Percentiles rank a stretch among this genome's conserved stretches.
Evolutionary conservation across 64 coral and sea anemone genomes (phyloP).

Genomic region (Trachythela sp.): DNA sequence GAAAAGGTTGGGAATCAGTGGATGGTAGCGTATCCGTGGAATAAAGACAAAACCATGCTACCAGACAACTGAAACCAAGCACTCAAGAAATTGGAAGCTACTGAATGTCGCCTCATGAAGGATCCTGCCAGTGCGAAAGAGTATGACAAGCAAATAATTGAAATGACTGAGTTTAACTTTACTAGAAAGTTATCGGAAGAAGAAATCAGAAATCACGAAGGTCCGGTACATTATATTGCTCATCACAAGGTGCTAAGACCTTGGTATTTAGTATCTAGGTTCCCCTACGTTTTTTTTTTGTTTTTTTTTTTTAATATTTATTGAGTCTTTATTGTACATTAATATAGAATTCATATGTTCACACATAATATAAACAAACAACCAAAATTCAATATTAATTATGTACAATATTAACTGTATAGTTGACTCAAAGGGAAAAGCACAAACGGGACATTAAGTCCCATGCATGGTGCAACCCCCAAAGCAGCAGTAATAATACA

Average conservation of each 20-base stretch:
- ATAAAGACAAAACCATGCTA: not conserved
- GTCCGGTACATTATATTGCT: constrained; percentile 49
- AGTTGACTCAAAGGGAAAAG: too few species aligned
- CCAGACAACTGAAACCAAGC: not conserved
- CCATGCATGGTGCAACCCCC: too few species aligned
- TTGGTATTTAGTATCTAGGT: too few species aligned
- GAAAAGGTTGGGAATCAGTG: not conserved
- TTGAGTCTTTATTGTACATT: too few species aligned
- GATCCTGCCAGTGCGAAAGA: not conserved
- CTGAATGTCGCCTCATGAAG: not conserved
- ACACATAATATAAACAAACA: too few species aligned
- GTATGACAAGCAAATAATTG: not conserved
- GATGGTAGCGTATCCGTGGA: not conserved
- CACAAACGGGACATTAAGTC: too few species aligned
- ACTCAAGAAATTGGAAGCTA: not conserved
- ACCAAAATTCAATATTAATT: too few species aligned
- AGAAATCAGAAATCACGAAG: not conserved
- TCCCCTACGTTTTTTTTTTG: too few species aligned
- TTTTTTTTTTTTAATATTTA: too few species aligned
- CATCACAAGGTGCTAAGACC: constrained; percentile 40
- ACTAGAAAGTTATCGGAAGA: constrained; percentile 24
- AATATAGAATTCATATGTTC: too few species aligned
- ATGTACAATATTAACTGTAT: too few species aligned
- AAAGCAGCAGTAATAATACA: too few species aligned
- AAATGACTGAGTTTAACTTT: not conserved